These are phyloP conservation scores for Zootermopsis nevadensis DNA, from an alignment of 2,888 invertebrate genomes.

Conservation along the genomic window DNA sequence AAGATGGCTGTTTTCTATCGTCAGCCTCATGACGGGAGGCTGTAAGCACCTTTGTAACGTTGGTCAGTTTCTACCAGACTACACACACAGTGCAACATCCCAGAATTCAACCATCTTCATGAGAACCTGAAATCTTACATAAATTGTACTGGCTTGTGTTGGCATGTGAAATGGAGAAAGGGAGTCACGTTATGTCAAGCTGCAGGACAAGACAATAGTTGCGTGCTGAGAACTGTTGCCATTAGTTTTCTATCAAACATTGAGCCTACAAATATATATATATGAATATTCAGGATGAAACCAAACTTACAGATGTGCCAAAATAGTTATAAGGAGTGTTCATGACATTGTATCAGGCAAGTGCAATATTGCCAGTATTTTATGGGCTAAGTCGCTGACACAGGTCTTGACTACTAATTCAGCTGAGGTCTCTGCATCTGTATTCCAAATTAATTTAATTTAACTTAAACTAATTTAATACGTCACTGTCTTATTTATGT, in stretches of 20 bases:
- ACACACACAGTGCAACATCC: no score
- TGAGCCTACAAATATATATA: constrained; percentile 12
- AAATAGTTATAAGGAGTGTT: constrained; percentile 36
- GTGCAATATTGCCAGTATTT: neutral
- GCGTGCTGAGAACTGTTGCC: neutral
- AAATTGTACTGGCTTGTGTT: no score
- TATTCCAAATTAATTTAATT: neutral
- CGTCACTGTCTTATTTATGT: no score
- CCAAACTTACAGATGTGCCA: constrained; percentile 41
- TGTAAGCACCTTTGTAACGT: no score
- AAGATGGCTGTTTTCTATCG: no score
- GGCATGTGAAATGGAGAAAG: no score
- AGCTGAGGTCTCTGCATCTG: neutral
- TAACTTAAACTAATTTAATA: no score
- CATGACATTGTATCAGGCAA: constrained; percentile 1
- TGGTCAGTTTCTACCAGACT: no score
- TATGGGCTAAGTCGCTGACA: neutral
- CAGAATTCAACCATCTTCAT: no score
- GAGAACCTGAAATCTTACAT: no score
- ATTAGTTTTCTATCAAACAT: neutral
- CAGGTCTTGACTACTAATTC: neutral
- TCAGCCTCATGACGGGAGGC: no score
- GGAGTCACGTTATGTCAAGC: no score
- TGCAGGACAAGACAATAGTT: neutral
- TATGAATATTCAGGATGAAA: constrained; percentile 19